Evolutionary conservation across 2,888 invertebrate genomes (phyloP).

Genomic region (Cynaeus angustus): DNA sequence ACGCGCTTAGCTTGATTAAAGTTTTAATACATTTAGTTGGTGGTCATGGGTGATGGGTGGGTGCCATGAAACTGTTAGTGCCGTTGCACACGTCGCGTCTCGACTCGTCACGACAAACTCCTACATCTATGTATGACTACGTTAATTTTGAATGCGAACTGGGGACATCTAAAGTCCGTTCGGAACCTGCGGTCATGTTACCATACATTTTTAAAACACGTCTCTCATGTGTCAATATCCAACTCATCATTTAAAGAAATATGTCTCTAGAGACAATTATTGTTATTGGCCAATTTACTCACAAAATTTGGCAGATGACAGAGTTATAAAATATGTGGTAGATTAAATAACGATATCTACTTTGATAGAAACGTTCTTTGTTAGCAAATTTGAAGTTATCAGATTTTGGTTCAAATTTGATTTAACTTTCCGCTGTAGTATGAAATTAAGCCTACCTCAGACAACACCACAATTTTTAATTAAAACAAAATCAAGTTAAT

Average conservation of each 20-base stretch:
- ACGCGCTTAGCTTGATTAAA: slow-evolving; percentile 51
- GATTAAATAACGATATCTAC: background rate
- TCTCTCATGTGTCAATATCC: slow-evolving; percentile 57
- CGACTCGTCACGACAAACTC: slow-evolving; percentile 45
- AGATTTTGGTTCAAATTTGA: too few species aligned
- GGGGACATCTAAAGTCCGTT: slow-evolving; percentile 52
- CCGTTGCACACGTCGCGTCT: slow-evolving; percentile 40
- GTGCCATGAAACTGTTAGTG: slow-evolving; percentile 40
- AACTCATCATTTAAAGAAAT: slow-evolving; percentile 56
- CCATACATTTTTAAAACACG: slow-evolving; percentile 54
- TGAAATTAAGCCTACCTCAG: background rate
- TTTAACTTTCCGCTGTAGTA: too few species aligned
- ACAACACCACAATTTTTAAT: background rate
- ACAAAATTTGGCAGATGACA: slow-evolving; percentile 45
- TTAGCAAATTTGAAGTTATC: too few species aligned
- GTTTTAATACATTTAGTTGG: slow-evolving; percentile 51
- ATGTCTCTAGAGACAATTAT: slow-evolving; percentile 47
- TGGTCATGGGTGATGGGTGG: slow-evolving; percentile 42
- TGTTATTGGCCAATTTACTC: slow-evolving; percentile 41
- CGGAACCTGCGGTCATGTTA: slow-evolving; percentile 55
- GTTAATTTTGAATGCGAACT: slow-evolving; percentile 56
- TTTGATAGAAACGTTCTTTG: background rate
- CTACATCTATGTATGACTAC: slow-evolving; percentile 53
- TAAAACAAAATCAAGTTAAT: slow-evolving; percentile 7
- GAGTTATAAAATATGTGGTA: slow-evolving; percentile 13